Conservation (phyloP, 2,888 invertebrate species). For the Erebia aethiops region DNA sequence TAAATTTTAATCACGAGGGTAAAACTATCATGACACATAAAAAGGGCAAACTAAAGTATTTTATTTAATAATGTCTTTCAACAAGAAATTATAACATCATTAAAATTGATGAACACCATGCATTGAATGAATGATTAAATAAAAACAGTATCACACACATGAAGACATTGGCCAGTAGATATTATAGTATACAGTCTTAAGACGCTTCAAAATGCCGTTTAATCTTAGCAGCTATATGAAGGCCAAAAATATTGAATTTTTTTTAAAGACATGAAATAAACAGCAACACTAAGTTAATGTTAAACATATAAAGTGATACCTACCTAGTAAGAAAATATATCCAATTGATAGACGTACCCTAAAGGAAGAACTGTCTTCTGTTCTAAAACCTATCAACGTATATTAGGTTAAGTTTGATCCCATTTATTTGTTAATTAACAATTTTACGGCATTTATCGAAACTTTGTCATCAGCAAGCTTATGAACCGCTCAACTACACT, state of each 20-base stretch:
- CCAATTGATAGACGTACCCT: conserved; percentile 7
- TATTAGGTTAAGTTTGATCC: conserved; percentile 66
- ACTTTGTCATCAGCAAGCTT: conserved; percentile 22
- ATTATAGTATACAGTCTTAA: conserved; percentile 35
- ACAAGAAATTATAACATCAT: conserved; percentile 26
- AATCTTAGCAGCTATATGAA: conserved; percentile 6
- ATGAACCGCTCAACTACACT: background rate
- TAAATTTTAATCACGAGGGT: background rate
- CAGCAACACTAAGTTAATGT: background rate
- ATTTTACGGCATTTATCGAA: conserved; percentile 22
- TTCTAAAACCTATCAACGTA: conserved; percentile 47
- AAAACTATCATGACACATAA: conserved; percentile 1
- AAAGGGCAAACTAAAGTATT: conserved; percentile 11
- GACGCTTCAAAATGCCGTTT: conserved; percentile 34
- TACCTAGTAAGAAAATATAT: background rate
- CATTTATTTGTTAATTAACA: conserved; percentile 62
- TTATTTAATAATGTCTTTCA: conserved; percentile 29
- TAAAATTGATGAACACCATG: conserved; percentile 35
- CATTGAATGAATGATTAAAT: conserved; percentile 24
- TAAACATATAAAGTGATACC: background rate
- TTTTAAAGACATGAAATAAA: background rate
- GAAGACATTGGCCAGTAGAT: conserved; percentile 19
- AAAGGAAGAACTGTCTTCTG: conserved; percentile 18
- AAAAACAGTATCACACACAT: conserved; percentile 17
- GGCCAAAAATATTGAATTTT: background rate